These are phyloP conservation scores for Mystacides longicornis DNA, from an alignment of 2,888 invertebrate genomes.

Conservation along the genomic window DNA sequence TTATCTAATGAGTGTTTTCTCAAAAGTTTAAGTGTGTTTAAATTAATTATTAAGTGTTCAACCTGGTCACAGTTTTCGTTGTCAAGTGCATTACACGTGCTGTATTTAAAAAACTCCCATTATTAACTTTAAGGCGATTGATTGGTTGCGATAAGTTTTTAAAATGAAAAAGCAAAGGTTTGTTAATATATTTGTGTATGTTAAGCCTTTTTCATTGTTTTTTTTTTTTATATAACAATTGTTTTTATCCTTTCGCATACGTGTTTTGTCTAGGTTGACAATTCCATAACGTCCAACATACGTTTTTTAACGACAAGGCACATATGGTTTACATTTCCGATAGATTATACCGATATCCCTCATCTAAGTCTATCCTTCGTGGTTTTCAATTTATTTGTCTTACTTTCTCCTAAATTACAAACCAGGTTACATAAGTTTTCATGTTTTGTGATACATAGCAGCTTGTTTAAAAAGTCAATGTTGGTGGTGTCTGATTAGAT, in stretches of 20 bases:
- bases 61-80: neutral
- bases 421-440: too few species aligned
- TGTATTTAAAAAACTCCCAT: neutral
- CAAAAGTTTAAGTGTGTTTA: neutral
- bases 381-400: too few species aligned
- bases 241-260: neutral
- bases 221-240: neutral
- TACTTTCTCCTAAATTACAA: too few species aligned
- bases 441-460: too few species aligned
- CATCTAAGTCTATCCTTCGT: too few species aligned
- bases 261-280: neutral
- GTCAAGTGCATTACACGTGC: neutral
- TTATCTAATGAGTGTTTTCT: neutral
- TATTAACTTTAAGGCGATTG: neutral
- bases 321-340: too few species aligned
- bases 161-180: slow-evolving; percentile 1
- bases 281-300: neutral
- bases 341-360: too few species aligned
- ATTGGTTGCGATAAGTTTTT: neutral
- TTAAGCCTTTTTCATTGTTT: neutral
- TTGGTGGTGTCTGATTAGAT: too few species aligned
- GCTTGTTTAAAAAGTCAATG: too few species aligned
- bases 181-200: neutral
- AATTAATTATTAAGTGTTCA: neutral
- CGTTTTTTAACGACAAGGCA: too few species aligned